These are phyloP conservation scores for Ascaphus truei DNA, from an alignment of 2,113 vertebrate species.

Conservation along the genomic window DNA sequence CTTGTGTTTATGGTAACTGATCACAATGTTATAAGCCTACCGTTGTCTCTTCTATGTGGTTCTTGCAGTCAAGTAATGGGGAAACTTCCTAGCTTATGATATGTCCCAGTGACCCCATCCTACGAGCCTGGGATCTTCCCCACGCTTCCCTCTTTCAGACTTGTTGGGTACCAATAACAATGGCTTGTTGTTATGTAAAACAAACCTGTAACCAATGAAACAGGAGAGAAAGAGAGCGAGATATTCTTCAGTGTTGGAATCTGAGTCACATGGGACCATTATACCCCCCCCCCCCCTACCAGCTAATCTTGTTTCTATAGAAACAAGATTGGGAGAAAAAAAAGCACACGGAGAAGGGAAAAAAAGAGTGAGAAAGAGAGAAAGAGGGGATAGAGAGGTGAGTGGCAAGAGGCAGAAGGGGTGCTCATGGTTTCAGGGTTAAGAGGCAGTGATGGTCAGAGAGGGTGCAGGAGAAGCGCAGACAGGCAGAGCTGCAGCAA, in stretches of 20 bases:
- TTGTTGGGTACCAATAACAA: slow-evolving; percentile 18
- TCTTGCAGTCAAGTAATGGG: not conserved
- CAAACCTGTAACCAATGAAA: slow-evolving; percentile 10
- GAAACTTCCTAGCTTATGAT: not conserved
- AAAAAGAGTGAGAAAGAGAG: slow-evolving; percentile 34
- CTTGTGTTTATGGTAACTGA: no score
- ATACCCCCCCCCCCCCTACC: slow-evolving; percentile 30
- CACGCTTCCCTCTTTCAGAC: not conserved
- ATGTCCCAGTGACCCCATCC: not conserved
- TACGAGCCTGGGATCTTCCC: not conserved
- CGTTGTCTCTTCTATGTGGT: no score
- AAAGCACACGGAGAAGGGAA: slow-evolving; percentile 30
- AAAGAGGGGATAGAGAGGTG: slow-evolving; percentile 28
- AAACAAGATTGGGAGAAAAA: slow-evolving; percentile 30
- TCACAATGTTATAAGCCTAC: no score
- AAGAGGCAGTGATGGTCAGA: not conserved
- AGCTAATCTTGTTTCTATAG: slow-evolving; percentile 37
- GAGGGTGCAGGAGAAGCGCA: not conserved
- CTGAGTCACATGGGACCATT: slow-evolving; percentile 32
- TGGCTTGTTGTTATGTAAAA: slow-evolving; percentile 34
- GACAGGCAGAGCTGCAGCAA: not conserved
- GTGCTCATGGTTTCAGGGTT: not conserved
- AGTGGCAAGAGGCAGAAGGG: slow-evolving; percentile 5
- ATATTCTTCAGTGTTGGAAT: slow-evolving; percentile 36
- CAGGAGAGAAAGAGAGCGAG: slow-evolving; percentile 1